Evolutionary conservation across 2,888 invertebrate genomes (phyloP).

Genomic region (Alcis repandata): DNA sequence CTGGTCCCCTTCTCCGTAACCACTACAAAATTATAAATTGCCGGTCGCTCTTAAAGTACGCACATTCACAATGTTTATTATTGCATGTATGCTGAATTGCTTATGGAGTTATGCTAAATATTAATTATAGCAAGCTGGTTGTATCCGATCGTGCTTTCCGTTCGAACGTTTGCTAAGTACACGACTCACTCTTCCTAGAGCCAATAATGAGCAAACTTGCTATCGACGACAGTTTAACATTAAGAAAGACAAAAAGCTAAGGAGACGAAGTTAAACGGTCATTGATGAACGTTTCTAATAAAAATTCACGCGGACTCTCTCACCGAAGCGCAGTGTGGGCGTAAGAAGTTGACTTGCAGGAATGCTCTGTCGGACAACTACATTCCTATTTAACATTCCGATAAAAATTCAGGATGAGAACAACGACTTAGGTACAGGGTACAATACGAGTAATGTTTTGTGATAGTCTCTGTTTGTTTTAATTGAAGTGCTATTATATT

Average conservation of each 20-base stretch:
- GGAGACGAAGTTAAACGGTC: conserved; percentile 14
- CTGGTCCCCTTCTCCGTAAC: too few species aligned
- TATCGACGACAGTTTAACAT: conserved; percentile 2
- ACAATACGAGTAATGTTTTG: background rate
- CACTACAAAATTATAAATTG: background rate
- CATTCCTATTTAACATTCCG: conserved; percentile 24
- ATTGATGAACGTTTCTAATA: conserved; percentile 26
- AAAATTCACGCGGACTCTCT: conserved; percentile 29
- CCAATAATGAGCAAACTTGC: background rate
- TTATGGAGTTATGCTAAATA: conserved; percentile 5
- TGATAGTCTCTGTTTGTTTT: too few species aligned
- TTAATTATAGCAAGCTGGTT: conserved; percentile 15
- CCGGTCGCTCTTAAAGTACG: background rate
- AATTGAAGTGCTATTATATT: too few species aligned
- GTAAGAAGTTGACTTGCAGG: conserved; percentile 33
- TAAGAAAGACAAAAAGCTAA: conserved; percentile 13
- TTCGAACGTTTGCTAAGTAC: conserved; percentile 24
- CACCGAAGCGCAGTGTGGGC: conserved; percentile 32
- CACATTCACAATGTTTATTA: background rate
- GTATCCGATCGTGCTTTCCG: conserved; percentile 41
- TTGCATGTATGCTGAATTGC: background rate
- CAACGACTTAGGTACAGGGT: background rate
- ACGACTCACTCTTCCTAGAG: conserved; percentile 17
- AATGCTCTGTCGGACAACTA: conserved; percentile 30
- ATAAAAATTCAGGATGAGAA: conserved; percentile 4